Evolutionary conservation across 2,888 invertebrate genomes (phyloP).

Genomic region (Eurytoma adleriae): DNA sequence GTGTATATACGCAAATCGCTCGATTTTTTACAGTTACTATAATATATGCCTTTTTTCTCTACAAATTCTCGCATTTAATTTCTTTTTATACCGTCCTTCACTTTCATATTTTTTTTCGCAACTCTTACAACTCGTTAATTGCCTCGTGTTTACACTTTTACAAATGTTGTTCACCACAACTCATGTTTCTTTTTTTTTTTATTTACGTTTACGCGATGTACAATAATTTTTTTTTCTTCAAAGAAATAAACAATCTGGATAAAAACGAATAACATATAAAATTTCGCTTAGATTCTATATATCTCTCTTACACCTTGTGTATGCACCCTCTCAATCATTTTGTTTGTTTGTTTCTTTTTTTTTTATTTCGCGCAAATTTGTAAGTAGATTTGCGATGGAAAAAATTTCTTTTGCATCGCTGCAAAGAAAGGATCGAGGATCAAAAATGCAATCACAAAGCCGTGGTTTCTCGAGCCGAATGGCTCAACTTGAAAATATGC

Average conservation of each 20-base stretch:
- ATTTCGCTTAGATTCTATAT: slow-evolving; percentile 44
- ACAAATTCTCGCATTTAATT: slow-evolving; percentile 34
- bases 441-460: slow-evolving; percentile 57
- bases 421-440: slow-evolving; percentile 39
- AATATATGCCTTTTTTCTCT: slow-evolving; percentile 27
- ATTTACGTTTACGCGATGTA: slow-evolving; percentile 11
- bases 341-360: neutral
- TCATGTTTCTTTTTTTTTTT: slow-evolving; percentile 20
- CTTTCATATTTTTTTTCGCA: slow-evolving; percentile 20
- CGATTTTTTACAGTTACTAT: slow-evolving; percentile 45
- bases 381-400: slow-evolving; percentile 6
- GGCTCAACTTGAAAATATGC: slow-evolving; percentile 52
- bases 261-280: slow-evolving; percentile 45
- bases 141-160: slow-evolving; percentile 21
- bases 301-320: slow-evolving; percentile 9
- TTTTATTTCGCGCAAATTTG: neutral
- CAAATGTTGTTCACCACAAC: slow-evolving; percentile 40
- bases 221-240: slow-evolving; percentile 21
- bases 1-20: slow-evolving; percentile 31
- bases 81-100: slow-evolving; percentile 44
- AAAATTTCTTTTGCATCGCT: slow-evolving; percentile 3
- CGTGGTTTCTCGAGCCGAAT: slow-evolving; percentile 55
- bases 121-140: slow-evolving; percentile 24
- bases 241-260: slow-evolving; percentile 33
- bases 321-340: slow-evolving; percentile 2